Conservation (phyloP, 2,797 vertebrate species). For the Apogon hyalosoma region DNA sequence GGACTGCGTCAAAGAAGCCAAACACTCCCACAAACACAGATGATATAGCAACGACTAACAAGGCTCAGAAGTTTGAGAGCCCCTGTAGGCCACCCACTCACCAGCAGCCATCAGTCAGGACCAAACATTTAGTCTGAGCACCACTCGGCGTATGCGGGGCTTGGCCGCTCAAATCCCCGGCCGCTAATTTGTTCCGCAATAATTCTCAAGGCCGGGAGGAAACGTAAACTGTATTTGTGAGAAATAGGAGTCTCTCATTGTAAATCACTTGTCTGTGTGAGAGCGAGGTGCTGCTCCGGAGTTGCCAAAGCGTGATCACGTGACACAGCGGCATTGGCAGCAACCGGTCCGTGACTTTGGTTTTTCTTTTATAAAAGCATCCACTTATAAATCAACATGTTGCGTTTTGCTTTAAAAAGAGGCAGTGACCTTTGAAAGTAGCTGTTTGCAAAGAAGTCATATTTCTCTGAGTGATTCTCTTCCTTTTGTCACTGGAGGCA, state of each 20-base stretch:
- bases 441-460: not conserved
- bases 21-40: conserved; percentile 6
- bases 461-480: not conserved
- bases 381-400: conserved; percentile 9
- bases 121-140: conserved; percentile 51
- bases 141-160: conserved; percentile 29
- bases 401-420: not conserved
- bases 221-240: conserved; percentile 60
- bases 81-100: conserved; percentile 48
- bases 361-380: conserved; percentile 4
- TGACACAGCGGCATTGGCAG: conserved; percentile 17
- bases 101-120: conserved; percentile 47
- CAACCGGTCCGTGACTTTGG: conserved; percentile 2
- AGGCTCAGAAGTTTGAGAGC: conserved; percentile 8
- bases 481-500: not conserved
- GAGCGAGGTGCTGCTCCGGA: conserved; percentile 14
- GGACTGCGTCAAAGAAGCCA: too few species aligned
- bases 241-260: conserved; percentile 50
- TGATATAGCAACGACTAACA: not conserved
- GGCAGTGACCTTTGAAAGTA: not conserved
- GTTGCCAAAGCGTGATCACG: conserved; percentile 11
- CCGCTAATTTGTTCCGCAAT: conserved; percentile 64
- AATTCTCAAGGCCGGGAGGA: conserved; percentile 53
- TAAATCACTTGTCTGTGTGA: conserved; percentile 55
- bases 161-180: conserved; percentile 51